phyloP scores from a whole-genome alignment of 2,113 vertebrate genomes.

The Saccopteryx bilineata region DNA sequence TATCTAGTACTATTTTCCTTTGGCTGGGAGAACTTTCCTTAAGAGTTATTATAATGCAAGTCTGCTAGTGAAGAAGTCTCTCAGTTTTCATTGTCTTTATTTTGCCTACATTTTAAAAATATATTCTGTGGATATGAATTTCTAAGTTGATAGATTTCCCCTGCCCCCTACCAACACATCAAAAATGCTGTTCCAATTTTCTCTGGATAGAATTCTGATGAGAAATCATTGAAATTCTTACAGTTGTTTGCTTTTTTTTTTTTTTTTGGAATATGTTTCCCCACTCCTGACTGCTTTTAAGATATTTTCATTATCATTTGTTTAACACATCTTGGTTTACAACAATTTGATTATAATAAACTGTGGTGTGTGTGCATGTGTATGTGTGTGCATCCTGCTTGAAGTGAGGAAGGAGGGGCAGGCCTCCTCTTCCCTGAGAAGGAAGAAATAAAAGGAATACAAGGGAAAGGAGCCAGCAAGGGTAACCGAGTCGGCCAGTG shows the following conservation, averaged over 20 bases:
- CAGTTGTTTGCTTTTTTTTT: neutral
- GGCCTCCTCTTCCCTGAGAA: too few relatives aligned
- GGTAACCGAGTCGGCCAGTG: too few relatives aligned
- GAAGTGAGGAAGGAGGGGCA: neutral
- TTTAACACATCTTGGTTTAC: neutral
- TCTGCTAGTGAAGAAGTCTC: neutral
- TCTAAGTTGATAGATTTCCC: neutral
- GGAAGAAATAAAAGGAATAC: too few relatives aligned
- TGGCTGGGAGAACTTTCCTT: neutral
- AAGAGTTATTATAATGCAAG: neutral
- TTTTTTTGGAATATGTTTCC: neutral
- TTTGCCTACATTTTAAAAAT: neutral
- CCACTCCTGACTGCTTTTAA: neutral
- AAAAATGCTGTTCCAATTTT: neutral
- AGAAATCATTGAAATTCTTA: neutral
- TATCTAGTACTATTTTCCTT: neutral
- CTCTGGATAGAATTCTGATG: neutral
- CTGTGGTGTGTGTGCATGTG: neutral
- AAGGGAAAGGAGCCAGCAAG: too few relatives aligned
- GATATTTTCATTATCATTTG: neutral
- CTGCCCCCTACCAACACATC: neutral
- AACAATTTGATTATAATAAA: neutral
- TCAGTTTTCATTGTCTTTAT: neutral
- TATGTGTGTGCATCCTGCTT: neutral
- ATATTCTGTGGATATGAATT: slow-evolving; percentile 6